Base-by-base conservation (phyloP, 1,140 invertebrate genomes). In the Halyomorpha halys region DNA sequence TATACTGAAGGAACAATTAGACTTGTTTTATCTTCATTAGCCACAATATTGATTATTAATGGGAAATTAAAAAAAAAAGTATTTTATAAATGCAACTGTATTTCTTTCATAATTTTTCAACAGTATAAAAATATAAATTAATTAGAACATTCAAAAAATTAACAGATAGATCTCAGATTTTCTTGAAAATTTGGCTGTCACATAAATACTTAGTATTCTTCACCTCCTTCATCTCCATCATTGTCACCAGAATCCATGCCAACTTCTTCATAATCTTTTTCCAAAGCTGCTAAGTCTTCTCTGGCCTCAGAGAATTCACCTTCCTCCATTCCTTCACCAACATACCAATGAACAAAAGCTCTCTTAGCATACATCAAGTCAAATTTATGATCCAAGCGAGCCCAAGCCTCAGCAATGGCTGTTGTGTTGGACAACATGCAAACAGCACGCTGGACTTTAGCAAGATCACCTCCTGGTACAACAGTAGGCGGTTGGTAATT, bases 351-450 rank as follows among this genome's bases (percentile, higher is more conserved):
- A 18, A 72, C 71, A 34, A 72, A 72, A 54, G 71, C 71, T 53
- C 82, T 70, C 70, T 84, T 84, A 44, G 81, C 79, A 67, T 82
- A 83, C 82, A 83, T 76, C 45, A 85, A 67, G 75, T 83, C 81
- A 66, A 83, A 83, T 69, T 84, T 84, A 68, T 82, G 79, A 70
- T 84, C 80, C 16, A 85, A 79, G 71, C 86, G 80, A 44, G 83
- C 83, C 88, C 87, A 91, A 25, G 89, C 90, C 72, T 95, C 91
- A 9, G 86, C 86, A 62, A 59, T 59, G 54, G 54, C 54, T 13
- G 54, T 59, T 3, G 54, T 59, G 25, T 59, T 59, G 25, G 54
- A 59, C 23, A 59, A n/a, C 54, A 59, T 59, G 54, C 54, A 59
- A 27, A 59, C 54, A 34, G 54, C 62, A 69, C 82, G 85, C 78